Evolutionary conservation across 1,140 invertebrate species (phyloP).

Genomic region (Augochlora pura): DNA sequence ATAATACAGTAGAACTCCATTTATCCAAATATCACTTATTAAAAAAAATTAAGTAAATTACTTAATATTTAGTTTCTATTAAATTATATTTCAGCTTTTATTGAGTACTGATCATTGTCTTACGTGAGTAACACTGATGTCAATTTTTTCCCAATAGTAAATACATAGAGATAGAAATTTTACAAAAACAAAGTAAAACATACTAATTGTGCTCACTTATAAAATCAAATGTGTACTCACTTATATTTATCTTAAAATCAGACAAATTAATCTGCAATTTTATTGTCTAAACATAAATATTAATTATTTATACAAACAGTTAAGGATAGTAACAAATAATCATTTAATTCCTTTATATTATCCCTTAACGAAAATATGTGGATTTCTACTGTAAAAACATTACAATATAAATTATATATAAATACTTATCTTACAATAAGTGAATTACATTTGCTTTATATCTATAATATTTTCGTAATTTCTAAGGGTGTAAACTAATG

Average conservation of each 20-base stretch:
- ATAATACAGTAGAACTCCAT: conserved; percentile 2
- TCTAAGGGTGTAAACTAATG: background rate
- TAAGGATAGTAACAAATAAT: background rate
- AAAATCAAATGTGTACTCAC: too few species aligned
- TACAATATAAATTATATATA: background rate
- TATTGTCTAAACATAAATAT: background rate
- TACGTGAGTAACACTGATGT: background rate
- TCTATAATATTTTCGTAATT: background rate
- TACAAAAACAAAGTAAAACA: background rate
- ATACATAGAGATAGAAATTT: background rate
- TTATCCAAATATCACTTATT: background rate
- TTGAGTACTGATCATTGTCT: background rate
- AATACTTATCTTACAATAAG: background rate
- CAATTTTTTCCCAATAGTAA: background rate
- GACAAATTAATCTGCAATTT: background rate
- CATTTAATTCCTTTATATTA: background rate
- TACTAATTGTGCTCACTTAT: too few species aligned
- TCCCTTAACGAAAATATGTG: background rate
- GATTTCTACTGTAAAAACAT: conserved; percentile 3
- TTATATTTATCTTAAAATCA: background rate
- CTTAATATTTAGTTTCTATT: background rate
- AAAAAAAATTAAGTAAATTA: background rate
- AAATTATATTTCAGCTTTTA: background rate
- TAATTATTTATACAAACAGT: background rate
- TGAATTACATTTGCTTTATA: background rate